Base-by-base conservation (phyloP, 2,797 vertebrate species). In the Gymnoscopelus braueri region DNA sequence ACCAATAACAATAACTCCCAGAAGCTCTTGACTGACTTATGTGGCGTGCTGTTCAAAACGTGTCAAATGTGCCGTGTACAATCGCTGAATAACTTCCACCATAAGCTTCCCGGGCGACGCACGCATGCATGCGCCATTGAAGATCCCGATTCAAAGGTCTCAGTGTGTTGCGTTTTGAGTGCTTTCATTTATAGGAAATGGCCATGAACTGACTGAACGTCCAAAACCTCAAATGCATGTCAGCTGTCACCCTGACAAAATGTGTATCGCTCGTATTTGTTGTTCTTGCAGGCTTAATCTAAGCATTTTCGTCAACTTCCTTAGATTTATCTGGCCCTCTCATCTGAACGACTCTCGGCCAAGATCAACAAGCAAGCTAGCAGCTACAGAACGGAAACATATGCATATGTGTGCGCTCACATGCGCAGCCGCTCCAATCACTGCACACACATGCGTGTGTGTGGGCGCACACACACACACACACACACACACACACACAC, bases 281-380 rank as follows among this genome's bases (percentile, higher is more conserved):
- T 83, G 78, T 70, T 84, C 63, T 84, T 79, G 60, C 77, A 76
- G 75, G 65, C 71, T 82, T 75, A 72, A 82, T 82, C 58, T 70
- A 68, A 68, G 75, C 68, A 75, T 78, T 82, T 60, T 74, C 74
- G 65, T 75, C 72, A 67, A 62, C 71, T 75, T 85, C 63, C 75
- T 78, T 82, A 74, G 69, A 71, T 83, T 49, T 84, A 88, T 90
- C 87, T 83, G 84, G 75, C 78, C 80, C 84, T 84, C 81, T 83
- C 81, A 90, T 90, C 80, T 84, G 67, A 63, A 60, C 7, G 66
- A 77, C 70, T 77, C 67, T 77, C 67, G 35, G 80, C 80, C 82
- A 87, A 90, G 73, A 90, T 72, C 72, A 86, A 81, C 84, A 89
- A 84, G 65, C 78, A 79, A 86, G 80, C 84, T 89, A 84, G 65